Percentiles rank a stretch among this genome's conserved stretches.
Evolutionary conservation across 2,797 vertebrate genomes (phyloP).

Genomic region (Pogoniulus pusillus): DNA sequence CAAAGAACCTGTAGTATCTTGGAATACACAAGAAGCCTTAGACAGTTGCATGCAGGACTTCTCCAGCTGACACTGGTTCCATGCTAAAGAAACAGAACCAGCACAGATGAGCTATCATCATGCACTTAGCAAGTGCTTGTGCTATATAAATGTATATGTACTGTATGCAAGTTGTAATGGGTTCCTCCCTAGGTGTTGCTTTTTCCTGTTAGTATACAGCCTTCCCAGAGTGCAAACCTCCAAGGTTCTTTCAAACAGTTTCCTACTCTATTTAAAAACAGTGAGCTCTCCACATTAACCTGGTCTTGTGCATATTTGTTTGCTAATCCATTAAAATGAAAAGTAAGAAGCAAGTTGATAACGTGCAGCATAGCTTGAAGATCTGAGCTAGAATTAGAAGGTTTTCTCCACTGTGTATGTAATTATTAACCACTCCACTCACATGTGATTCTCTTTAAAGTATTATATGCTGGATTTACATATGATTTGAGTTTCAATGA

Average conservation of each 20-base stretch:
- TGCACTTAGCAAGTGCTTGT: neutral
- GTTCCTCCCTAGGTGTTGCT: neutral
- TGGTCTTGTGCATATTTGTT: slow-evolving; percentile 3
- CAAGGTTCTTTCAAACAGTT: neutral
- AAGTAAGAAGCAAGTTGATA: neutral
- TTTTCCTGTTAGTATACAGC: neutral
- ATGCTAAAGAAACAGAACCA: neutral
- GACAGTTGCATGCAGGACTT: neutral
- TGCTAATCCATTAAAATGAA: neutral
- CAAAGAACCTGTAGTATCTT: neutral
- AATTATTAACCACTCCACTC: neutral
- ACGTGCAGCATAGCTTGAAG: neutral
- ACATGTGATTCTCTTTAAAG: slow-evolving; percentile 1
- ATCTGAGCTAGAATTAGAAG: neutral
- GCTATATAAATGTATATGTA: neutral
- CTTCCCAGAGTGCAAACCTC: neutral
- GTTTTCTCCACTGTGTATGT: slow-evolving; percentile 5
- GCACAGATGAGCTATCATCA: neutral
- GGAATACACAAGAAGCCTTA: neutral
- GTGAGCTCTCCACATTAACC: neutral
- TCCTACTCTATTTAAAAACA: neutral
- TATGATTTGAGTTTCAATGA: slow-evolving; percentile 13
- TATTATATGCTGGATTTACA: slow-evolving; percentile 5
- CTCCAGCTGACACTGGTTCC: neutral
- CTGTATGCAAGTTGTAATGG: neutral